Evolutionary conservation across 2,113 vertebrate species (phyloP).

Genomic region (Gnathonemus echidnorhynchus): DNA sequence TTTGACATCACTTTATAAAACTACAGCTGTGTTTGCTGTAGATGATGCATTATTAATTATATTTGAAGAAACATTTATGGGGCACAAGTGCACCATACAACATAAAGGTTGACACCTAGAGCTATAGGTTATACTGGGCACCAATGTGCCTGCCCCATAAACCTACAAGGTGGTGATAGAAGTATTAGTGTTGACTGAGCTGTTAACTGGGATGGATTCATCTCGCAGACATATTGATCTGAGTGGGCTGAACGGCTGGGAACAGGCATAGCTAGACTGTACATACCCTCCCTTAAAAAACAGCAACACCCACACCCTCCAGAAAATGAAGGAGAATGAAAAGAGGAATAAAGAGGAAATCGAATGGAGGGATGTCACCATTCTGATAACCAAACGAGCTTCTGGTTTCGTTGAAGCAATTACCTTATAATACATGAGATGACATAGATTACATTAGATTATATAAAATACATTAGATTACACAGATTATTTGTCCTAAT

Average conservation of each 20-base stretch:
- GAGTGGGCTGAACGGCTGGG: background rate
- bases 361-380: background rate
- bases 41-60: background rate
- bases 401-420: background rate
- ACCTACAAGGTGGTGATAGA: background rate
- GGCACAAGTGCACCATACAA: background rate
- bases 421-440: background rate
- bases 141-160: background rate
- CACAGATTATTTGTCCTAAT: background rate
- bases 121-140: background rate
- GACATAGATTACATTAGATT: background rate
- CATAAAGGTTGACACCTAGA: background rate
- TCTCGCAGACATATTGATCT: slow-evolving; percentile 3
- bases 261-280: background rate
- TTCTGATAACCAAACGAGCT: background rate
- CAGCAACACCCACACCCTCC: slow-evolving; percentile 27
- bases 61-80: background rate
- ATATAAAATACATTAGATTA: background rate
- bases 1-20: background rate
- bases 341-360: slow-evolving; percentile 32
- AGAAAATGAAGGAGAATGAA: slow-evolving; percentile 41
- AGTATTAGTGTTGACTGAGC: background rate
- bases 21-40: background rate
- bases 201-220: background rate
- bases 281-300: background rate